phyloP scores from a whole-genome alignment of 1,140 invertebrate genomes.

The Heterodera carotae region DNA sequence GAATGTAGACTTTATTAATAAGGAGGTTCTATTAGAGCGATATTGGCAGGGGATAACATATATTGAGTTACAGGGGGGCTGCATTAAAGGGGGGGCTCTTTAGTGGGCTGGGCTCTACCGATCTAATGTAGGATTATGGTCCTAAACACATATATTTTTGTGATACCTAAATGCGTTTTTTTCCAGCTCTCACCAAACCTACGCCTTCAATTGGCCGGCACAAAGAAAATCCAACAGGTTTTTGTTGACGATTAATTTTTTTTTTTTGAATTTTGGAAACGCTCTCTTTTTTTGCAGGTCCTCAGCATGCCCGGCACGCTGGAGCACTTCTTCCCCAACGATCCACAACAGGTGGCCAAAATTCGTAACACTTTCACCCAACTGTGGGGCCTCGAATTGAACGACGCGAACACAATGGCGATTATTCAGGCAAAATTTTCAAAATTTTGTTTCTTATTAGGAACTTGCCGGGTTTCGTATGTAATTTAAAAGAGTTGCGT shows the following conservation, averaged over 20 bases:
- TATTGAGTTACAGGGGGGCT: no score
- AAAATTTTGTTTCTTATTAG: background rate
- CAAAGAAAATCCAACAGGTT: slow-evolving; percentile 70
- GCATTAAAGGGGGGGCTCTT: no score
- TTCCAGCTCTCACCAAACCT: slow-evolving; percentile 93
- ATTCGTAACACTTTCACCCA: slow-evolving; percentile 83
- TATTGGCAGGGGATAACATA: no score
- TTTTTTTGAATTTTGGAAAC: background rate
- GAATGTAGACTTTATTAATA: no score
- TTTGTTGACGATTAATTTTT: background rate
- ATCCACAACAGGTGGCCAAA: slow-evolving; percentile 68
- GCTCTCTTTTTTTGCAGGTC: slow-evolving; percentile 6
- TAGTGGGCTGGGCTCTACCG: no score
- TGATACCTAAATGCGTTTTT: slow-evolving; percentile 78
- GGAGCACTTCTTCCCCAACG: slow-evolving; percentile 72
- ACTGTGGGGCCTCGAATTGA: slow-evolving; percentile 79
- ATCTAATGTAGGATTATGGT: no score
- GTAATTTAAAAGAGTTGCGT: background rate
- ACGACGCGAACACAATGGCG: slow-evolving; percentile 47
- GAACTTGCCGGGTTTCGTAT: no score
- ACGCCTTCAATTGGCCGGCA: slow-evolving; percentile 73
- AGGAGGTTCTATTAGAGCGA: no score
- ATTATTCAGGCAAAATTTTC: slow-evolving; percentile 45
- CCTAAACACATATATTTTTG: no score
- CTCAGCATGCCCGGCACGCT: slow-evolving; percentile 72